Conservation (phyloP, 1,140 invertebrate genomes). For the Caenorhabditis briggsae region DNA sequence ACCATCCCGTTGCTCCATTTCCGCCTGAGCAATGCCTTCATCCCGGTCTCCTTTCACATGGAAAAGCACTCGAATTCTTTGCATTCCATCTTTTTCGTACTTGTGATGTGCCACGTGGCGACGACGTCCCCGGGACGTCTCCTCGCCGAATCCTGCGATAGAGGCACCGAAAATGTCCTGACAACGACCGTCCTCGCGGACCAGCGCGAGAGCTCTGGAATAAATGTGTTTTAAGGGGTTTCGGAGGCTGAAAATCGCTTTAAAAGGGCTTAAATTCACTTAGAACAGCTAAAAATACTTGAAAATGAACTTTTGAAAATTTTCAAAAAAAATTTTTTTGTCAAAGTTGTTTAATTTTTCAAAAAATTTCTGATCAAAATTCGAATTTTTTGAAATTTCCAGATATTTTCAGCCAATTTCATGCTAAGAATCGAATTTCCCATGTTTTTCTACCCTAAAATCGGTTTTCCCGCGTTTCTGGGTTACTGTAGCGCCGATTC, state of each 20-base stretch:
- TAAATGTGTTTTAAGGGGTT: background rate
- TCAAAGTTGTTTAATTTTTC: too few relatives aligned
- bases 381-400: too few relatives aligned
- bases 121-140: constrained; percentile 68
- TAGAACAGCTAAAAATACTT: too few relatives aligned
- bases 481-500: background rate
- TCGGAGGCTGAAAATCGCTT: background rate
- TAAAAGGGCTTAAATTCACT: background rate
- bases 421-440: background rate
- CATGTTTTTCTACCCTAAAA: background rate
- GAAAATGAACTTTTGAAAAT: too few relatives aligned
- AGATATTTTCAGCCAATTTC: too few relatives aligned
- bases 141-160: constrained; percentile 72
- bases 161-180: constrained; percentile 71
- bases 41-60: constrained; percentile 70
- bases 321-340: too few relatives aligned
- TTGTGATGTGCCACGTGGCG: constrained; percentile 72
- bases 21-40: constrained; percentile 69
- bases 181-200: constrained; percentile 72
- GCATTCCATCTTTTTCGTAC: constrained; percentile 74
- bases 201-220: constrained; percentile 67
- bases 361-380: too few relatives aligned
- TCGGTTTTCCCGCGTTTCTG: background rate
- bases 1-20: constrained; percentile 72
- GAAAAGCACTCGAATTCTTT: constrained; percentile 72